phyloP scores from a whole-genome alignment of 2,113 vertebrate genomes.

The Trinectes maculatus region DNA sequence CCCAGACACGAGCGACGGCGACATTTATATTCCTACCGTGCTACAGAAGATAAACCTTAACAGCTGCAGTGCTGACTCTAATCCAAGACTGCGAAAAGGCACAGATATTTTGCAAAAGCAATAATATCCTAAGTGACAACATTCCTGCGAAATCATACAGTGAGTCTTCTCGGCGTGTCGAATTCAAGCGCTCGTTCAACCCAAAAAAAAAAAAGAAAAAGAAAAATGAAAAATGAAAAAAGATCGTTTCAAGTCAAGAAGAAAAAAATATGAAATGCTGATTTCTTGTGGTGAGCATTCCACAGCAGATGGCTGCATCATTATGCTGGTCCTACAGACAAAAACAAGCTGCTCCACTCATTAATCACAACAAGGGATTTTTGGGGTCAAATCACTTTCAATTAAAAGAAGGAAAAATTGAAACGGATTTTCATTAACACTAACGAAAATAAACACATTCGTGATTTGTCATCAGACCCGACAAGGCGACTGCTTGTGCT shows the following conservation, averaged over 20 bases:
- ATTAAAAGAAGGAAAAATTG: slow-evolving; percentile 38
- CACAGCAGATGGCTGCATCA: slow-evolving; percentile 72
- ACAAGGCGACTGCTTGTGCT: slow-evolving; percentile 26
- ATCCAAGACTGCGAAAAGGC: slow-evolving; percentile 75
- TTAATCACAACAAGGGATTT: slow-evolving; percentile 49
- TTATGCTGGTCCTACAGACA: slow-evolving; percentile 62
- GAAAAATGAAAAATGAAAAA: no score
- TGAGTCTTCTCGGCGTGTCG: slow-evolving; percentile 59
- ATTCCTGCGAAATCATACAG: slow-evolving; percentile 75
- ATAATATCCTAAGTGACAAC: slow-evolving; percentile 73
- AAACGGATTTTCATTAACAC: slow-evolving; percentile 20
- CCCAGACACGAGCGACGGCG: slow-evolving; percentile 57
- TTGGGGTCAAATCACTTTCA: slow-evolving; percentile 47
- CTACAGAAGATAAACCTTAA: slow-evolving; percentile 71
- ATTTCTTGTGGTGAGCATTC: slow-evolving; percentile 71
- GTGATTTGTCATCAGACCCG: slow-evolving; percentile 51
- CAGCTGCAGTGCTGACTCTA: slow-evolving; percentile 71
- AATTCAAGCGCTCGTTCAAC: slow-evolving; percentile 53
- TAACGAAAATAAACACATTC: slow-evolving; percentile 36
- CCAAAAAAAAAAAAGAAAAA: slow-evolving; percentile 15
- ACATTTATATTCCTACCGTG: slow-evolving; percentile 67
- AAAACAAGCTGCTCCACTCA: slow-evolving; percentile 63
- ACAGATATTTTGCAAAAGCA: slow-evolving; percentile 81
- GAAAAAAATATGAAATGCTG: slow-evolving; percentile 65
- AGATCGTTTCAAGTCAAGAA: slow-evolving; percentile 67